Percentiles rank a stretch among this genome's conserved stretches.
Evolutionary conservation across 2,113 vertebrate genomes (phyloP).

Genomic region (Pholis gunnellus): DNA sequence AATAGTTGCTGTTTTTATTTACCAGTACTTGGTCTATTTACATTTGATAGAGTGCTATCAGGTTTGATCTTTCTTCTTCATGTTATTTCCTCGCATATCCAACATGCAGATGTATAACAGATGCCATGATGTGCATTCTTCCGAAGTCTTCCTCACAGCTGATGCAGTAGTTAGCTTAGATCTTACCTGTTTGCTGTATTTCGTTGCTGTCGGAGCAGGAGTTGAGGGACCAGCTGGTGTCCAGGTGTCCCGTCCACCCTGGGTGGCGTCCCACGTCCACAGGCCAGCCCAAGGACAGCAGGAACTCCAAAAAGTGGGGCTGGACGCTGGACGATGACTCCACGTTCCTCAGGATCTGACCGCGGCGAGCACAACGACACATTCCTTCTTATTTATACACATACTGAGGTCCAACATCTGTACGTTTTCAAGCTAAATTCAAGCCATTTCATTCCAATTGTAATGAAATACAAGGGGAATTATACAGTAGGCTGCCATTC

Average conservation of each 20-base stretch:
- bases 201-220: constrained; percentile 84
- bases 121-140: not conserved
- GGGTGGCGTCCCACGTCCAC: constrained; percentile 93
- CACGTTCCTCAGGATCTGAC: constrained; percentile 93
- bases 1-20: not conserved
- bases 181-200: constrained; percentile 85
- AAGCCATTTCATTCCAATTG: not conserved
- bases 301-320: constrained; percentile 95
- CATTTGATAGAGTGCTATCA: not conserved
- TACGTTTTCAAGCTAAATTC: not conserved
- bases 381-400: not conserved
- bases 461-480: not conserved
- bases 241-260: constrained; percentile 95
- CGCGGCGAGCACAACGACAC: not conserved
- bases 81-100: too few species aligned
- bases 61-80: not conserved
- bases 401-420: not conserved
- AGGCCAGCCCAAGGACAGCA: constrained; percentile 95
- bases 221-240: constrained; percentile 96
- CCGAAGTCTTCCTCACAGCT: not conserved
- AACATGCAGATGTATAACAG: not conserved
- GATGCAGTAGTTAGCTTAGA: not conserved
- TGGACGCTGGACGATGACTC: constrained; percentile 93
- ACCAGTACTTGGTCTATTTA: not conserved
- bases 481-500: not conserved